A percentile compares a stretch with the other conserved stretches of the same genome.
Conservation (phyloP, 2,888 invertebrate genomes). For the Cinara cedri region DNA sequence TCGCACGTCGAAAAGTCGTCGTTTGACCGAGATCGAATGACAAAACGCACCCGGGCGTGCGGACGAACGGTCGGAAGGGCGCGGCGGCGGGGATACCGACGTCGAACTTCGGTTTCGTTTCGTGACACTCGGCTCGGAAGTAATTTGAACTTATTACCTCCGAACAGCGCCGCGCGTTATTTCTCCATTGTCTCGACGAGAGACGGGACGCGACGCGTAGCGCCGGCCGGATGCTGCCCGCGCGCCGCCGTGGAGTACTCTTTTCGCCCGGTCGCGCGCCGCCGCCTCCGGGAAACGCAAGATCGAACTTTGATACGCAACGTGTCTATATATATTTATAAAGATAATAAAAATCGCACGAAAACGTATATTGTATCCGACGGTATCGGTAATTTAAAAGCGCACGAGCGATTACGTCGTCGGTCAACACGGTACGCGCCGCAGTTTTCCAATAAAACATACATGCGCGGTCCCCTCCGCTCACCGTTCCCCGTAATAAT, state of each 20-base stretch:
- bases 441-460: background rate
- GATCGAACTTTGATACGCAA: background rate
- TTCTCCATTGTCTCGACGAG: slow-evolving; percentile 46
- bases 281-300: background rate
- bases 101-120: slow-evolving; percentile 54
- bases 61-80: background rate
- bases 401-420: background rate
- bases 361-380: slow-evolving; percentile 26
- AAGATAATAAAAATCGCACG: background rate
- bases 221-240: background rate
- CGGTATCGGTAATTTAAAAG: background rate
- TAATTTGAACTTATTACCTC: slow-evolving; percentile 57
- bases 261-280: background rate
- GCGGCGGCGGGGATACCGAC: slow-evolving; percentile 18
- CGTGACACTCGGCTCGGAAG: slow-evolving; percentile 55
- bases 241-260: background rate
- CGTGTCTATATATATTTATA: background rate
- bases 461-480: background rate
- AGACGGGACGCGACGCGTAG: background rate
- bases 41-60: slow-evolving; percentile 30
- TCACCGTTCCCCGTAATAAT: too few species aligned
- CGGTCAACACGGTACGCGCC: too few species aligned
- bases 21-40: slow-evolving; percentile 49
- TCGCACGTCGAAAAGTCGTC: slow-evolving; percentile 23
- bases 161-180: slow-evolving; percentile 43